phyloP scores from a whole-genome alignment of 1,140 invertebrate species.

The Lineus longissimus region DNA sequence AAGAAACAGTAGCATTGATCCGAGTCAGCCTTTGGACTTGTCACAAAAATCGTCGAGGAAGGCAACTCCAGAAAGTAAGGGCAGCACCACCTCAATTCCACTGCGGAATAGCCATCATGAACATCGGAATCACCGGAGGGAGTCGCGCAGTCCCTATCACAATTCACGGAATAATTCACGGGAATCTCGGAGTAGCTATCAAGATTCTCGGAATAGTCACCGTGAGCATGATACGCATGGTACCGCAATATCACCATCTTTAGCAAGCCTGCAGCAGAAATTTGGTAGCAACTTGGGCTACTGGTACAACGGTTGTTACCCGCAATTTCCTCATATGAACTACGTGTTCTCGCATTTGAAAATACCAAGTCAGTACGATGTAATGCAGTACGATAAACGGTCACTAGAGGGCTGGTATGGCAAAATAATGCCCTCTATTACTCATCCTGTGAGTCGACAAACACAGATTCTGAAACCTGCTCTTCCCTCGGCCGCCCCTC shows the following conservation, averaged over 20 bases:
- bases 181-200: no score
- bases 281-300: background rate
- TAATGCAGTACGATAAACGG: background rate
- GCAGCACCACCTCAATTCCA: background rate
- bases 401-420: background rate
- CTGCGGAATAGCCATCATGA: no score
- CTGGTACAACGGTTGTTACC: background rate
- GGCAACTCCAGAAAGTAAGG: background rate
- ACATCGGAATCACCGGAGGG: no score
- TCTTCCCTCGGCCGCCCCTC: no score
- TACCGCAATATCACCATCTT: background rate
- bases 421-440: background rate
- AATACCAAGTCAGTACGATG: background rate
- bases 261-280: constrained; percentile 3
- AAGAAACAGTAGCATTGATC: background rate
- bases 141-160: no score
- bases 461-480: no score
- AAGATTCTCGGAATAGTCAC: no score
- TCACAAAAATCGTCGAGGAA: background rate
- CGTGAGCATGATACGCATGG: background rate
- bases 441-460: no score
- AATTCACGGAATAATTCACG: no score
- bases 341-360: background rate
- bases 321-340: background rate
- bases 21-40: background rate